These are phyloP conservation scores for Drosophila pseudotakahashii DNA, from an alignment of 2,888 invertebrate genomes.

Conservation along the genomic window DNA sequence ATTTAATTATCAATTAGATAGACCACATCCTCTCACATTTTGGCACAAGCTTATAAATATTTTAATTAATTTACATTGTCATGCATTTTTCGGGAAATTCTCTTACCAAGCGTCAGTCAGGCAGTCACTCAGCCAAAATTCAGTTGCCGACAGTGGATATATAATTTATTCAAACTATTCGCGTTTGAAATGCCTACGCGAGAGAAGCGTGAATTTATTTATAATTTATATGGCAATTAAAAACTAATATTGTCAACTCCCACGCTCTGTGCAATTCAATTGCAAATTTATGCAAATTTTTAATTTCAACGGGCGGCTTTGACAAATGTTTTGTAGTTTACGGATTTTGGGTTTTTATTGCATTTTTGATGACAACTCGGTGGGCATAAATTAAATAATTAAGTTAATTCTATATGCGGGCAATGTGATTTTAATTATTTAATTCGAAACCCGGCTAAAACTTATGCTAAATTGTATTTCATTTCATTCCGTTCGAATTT, in stretches of 20 bases:
- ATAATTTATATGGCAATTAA: conserved; percentile 76
- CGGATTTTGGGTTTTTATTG: conserved; percentile 25
- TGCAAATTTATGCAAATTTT: conserved; percentile 74
- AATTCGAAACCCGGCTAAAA: conserved; percentile 67
- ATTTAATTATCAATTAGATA: conserved; percentile 63
- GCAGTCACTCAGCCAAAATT: conserved; percentile 2
- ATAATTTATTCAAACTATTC: conserved; percentile 70
- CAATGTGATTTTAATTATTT: conserved; percentile 72
- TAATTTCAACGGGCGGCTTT: conserved; percentile 49
- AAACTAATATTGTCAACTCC: conserved; percentile 70
- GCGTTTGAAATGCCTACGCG: conserved; percentile 31
- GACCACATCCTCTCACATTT: conserved; percentile 13
- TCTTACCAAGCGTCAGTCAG: conserved; percentile 35
- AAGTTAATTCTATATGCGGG: conserved; percentile 63
- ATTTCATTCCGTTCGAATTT: conserved; percentile 28
- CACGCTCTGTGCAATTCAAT: conserved; percentile 34
- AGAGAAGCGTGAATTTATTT: conserved; percentile 60
- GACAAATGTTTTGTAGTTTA: conserved; percentile 34
- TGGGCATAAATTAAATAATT: conserved; percentile 72
- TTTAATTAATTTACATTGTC: conserved; percentile 75
- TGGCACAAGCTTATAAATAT: conserved; percentile 62
- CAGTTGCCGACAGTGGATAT: conserved; percentile 22
- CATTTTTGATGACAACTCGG: conserved; percentile 29
- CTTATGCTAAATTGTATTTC: conserved; percentile 63
- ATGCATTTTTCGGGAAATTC: conserved; percentile 30